Evolutionary conservation across 2,797 vertebrate species (phyloP), one percentile per base, ranked within the genome.

Genomic region (Sternarchorhynchus goeldii): DNA sequence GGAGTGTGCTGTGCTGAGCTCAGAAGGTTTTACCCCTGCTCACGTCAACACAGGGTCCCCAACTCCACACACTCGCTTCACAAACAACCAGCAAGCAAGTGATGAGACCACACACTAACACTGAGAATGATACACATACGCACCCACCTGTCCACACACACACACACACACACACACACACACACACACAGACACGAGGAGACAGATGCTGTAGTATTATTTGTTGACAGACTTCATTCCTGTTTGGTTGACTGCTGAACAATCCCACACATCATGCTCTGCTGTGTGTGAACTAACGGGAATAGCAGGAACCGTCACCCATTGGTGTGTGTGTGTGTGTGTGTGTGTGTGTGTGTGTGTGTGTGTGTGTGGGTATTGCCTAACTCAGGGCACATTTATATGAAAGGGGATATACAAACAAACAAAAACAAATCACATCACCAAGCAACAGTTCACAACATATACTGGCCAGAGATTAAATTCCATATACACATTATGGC

Each of bases 211-310:
- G 76, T 79, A 80, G 83, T 81, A 81, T 81, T 81, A 81, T 81
- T 86, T 86, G 85, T 86, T 88, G 83, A 81, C 82, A 85, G 85
- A 86, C 83, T 78, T 84, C 81, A 83, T 85, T 84, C 80, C 69
- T 87, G 83, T 88, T 81, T 88, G 83, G 84, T 83, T 88, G 86
- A 84, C 86, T 85, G 83, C 86, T 88, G 86, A 86, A 86, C 82
- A 85, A 86, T 86, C 76, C 70, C 78, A 60, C 83, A 74, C 78
- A 85, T 85, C 86, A 85, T 72, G 86, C 86, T 83, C 85, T 81
- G 64, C 82, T 85, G 86, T 86, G 85, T 84, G 81, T 84, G 78
- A 84, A 84, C 82, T 83, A 85, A 85, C 81, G 77, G 76, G 75
- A 85, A 75, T 66, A 75, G 75, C 78, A 80, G 73, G 70, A 45